Base-by-base conservation (phyloP, 2,113 vertebrate species). In the Ictalurus furcatus region DNA sequence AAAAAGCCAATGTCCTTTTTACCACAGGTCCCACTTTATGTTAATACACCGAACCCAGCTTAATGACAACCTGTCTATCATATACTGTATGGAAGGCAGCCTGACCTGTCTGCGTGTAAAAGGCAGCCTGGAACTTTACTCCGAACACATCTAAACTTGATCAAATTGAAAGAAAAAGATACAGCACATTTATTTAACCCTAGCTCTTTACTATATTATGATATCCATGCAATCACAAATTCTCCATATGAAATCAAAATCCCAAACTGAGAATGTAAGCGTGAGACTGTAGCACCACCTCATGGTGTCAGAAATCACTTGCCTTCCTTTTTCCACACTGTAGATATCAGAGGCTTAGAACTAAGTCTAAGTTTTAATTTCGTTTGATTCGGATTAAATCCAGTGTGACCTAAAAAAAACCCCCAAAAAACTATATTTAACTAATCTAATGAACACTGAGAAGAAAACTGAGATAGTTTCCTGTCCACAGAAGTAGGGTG, bases 211-310 rank as follows among this genome's bases (percentile, higher is more conserved):
- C n/a, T 30, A 54, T 54, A 44, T 52, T n/a, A 17, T 13, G 74
- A 78, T 25, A 12, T 78, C 52, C 48, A 56, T 73, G 17, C 4
- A 52, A 56, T 74, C 69, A 74, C 6, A 74, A 40, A 76, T 76
- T 76, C 21, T 44, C 3, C 30, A 40, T 59, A 37, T 40, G 65
- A 56, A 56, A 44, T 82, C 23, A 83, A 82, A 85, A 71, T 61
- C 8, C 23, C 65, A 56, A 12, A 8, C 37, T 61, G 37, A 28
- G 83, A 30, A 61, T 54, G 48, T 28, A 88, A 89, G 86, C 76
- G 17, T 87, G 84, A 87, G 87, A 90, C 89, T 86, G 87, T 25
- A 90, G 90, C 90, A 90, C 90, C 90, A 91, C 79, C 90, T 86
- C 84, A 91, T 91, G 90, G 90, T 86, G 88, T 84, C 37, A 87